Conservation (phyloP, 2,797 vertebrate species). For the Mormyrops boulengeri region DNA sequence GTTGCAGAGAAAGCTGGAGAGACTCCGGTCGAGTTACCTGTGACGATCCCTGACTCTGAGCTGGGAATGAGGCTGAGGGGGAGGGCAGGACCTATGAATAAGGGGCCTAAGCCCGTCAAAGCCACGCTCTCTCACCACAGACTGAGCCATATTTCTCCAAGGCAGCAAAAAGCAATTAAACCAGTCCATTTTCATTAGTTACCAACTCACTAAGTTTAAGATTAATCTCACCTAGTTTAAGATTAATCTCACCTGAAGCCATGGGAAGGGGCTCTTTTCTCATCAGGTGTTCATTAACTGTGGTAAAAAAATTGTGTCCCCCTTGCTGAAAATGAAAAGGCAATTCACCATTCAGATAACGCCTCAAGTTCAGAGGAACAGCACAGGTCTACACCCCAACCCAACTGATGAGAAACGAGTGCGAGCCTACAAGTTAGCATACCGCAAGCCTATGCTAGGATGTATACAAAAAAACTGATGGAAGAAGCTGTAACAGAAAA, state of each 20-base stretch:
- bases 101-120: not conserved
- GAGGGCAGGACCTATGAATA: not conserved
- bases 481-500: not conserved
- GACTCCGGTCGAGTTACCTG: not conserved
- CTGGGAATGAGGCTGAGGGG: not conserved
- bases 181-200: not conserved
- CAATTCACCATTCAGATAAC: not conserved
- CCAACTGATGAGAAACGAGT: not conserved
- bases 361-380: not conserved
- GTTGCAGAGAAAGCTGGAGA: not conserved
- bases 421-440: not conserved
- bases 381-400: not conserved
- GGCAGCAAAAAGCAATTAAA: not conserved
- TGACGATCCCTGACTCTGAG: not conserved
- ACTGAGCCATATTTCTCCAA: not conserved
- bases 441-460: not conserved
- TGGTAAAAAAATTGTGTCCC: not conserved
- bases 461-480: not conserved
- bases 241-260: not conserved
- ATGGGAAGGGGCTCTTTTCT: not conserved
- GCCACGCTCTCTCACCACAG: not conserved
- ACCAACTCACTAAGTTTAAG: not conserved
- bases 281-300: not conserved
- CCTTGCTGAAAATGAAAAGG: not conserved
- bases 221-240: not conserved